Evolutionary conservation across 2,888 invertebrate species (phyloP).

Genomic region (Plagodis pulveraria): DNA sequence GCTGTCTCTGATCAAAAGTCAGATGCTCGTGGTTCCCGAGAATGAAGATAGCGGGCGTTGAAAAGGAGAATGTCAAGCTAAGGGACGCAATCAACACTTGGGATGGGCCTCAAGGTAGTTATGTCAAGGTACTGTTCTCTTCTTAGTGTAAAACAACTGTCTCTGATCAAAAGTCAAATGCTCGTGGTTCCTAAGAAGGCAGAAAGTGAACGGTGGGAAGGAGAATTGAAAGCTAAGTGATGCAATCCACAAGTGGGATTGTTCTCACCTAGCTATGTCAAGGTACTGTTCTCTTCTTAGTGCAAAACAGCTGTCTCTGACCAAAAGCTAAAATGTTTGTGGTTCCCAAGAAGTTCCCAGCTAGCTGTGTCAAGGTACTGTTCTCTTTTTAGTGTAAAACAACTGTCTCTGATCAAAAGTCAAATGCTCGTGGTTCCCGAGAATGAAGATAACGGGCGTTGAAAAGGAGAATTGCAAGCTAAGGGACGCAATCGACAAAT

Average conservation of each 20-base stretch:
- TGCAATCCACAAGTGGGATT: conserved; percentile 97
- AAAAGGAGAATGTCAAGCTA: too few relatives aligned
- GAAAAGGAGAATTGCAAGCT: too few relatives aligned
- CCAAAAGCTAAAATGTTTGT: too few relatives aligned
- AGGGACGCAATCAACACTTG: too few relatives aligned
- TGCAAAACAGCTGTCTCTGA: too few relatives aligned
- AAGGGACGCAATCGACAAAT: conserved; percentile 70
- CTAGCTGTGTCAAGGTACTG: conserved; percentile 84
- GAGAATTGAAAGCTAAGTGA: conserved; percentile 96
- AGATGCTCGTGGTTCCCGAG: conserved; percentile 86
- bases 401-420: conserved; percentile 71
- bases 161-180: conserved; percentile 95
- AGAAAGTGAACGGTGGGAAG: conserved; percentile 99
- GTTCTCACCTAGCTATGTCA: conserved; percentile 84
- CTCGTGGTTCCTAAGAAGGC: conserved; percentile 98
- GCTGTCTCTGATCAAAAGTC: conserved; percentile 58
- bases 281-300: background rate
- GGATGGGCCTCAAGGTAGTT: conserved; percentile 53
- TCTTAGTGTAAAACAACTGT: conserved; percentile 94
- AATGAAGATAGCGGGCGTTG: too few relatives aligned
- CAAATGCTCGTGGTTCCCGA: too few relatives aligned
- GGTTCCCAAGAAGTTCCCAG: background rate
- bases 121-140: background rate
- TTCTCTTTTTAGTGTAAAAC: too few relatives aligned
- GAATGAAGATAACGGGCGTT: too few relatives aligned